Evolutionary conservation across 2,113 vertebrate genomes (phyloP).

Genomic region (Lutjanus erythropterus): DNA sequence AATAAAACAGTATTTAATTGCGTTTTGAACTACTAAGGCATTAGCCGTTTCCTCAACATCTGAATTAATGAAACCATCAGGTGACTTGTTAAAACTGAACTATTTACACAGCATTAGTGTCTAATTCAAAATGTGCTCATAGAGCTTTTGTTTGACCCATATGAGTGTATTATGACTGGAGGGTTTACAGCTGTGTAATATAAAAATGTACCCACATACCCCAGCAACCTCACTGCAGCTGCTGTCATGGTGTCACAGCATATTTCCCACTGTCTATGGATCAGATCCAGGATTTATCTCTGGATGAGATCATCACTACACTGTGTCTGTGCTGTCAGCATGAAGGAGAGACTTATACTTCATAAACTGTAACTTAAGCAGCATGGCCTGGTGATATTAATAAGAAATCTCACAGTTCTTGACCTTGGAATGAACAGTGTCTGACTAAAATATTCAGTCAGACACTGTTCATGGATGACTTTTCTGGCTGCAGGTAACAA

Average conservation of each 20-base stretch:
- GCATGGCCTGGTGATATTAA: neutral
- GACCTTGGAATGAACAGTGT: neutral
- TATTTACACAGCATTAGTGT: neutral
- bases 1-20: neutral
- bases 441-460: neutral
- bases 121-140: neutral
- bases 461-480: no score
- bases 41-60: neutral
- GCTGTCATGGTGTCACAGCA: conserved; percentile 4
- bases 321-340: neutral
- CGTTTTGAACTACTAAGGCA: neutral
- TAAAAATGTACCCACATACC: neutral
- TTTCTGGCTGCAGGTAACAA: no score
- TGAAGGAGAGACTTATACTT: neutral
- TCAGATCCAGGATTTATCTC: conserved; percentile 12
- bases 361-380: neutral
- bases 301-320: neutral
- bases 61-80: neutral
- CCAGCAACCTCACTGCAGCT: neutral
- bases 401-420: neutral
- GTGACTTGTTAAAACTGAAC: neutral
- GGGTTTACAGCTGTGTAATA: neutral
- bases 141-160: neutral
- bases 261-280: neutral
- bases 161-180: neutral